Base-by-base conservation (phyloP, 2,113 vertebrate species). In the Coryphaenoides rupestris region DNA sequence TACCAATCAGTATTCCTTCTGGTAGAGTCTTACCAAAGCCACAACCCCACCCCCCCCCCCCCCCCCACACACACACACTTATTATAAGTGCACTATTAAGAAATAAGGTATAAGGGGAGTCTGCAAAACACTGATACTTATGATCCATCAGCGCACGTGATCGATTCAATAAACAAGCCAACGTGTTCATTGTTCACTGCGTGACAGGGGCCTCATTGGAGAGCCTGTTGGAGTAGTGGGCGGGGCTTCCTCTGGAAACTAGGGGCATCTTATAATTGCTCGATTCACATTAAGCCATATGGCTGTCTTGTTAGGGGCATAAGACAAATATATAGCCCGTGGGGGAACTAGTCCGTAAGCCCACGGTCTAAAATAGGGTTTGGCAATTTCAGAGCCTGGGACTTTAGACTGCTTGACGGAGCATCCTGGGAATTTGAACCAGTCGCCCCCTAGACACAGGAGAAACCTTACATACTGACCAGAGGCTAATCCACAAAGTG, bases 351-450 rank as follows among this genome's bases (percentile, higher is more conserved):
- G n/a, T 50, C 69, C n/a, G n/a, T n/a, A n/a, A n/a, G n/a, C n/a
- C 76, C 33, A 50, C 23, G 55, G 53, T 62, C 81, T 81, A n/a
- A 81, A 81, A 77, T 74, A 70, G 57, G 66, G 76, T 70, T 72
- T 66, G n/a, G 70, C 84, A 49, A 78, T 83, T 84, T 77, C 24
- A 55, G 49, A 70, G 73, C 78, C 60, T 21, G 70, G 82, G 78
- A 78, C 66, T 78, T 66, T 22, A 62, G 33, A 40, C 10, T 65
- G 58, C 60, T 70, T 57, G 80, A 79, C 66, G 58, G 24, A 45
- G 62, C 75, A 73, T 82, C 78, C 70, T 77, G 63, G 60, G 72
- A n/a, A 80, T 19, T 40, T 61, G 66, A 75, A 77, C 62, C 64
- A 70, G 70, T 75, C 74, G 67, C 79, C 76, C 83, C 74, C 79